A percentile compares a stretch with the other conserved stretches of the same genome.
phyloP scores from a whole-genome alignment of 2,113 vertebrate species.

The Anolis sagrei region DNA sequence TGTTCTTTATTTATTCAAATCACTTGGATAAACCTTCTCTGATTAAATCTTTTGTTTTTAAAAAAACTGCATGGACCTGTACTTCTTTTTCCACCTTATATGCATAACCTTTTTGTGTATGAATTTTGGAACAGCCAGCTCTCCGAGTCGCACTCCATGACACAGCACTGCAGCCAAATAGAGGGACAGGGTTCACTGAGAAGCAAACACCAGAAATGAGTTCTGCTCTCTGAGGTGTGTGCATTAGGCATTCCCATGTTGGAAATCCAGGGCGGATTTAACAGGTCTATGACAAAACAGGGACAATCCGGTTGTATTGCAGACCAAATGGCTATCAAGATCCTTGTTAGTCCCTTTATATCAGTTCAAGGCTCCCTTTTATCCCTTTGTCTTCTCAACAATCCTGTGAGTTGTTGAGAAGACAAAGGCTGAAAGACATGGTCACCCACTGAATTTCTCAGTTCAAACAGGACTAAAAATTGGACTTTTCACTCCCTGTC shows the following conservation, averaged over 20 bases:
- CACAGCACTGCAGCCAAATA: not conserved
- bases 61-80: not conserved
- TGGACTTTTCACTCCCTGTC: not conserved
- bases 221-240: too few relatives aligned
- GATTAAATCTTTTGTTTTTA: too few relatives aligned
- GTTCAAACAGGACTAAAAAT: not conserved
- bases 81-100: not conserved
- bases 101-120: not conserved
- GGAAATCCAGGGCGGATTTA: too few relatives aligned
- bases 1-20: too few relatives aligned
- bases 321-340: too few relatives aligned
- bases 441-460: not conserved
- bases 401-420: not conserved
- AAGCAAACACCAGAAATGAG: too few relatives aligned
- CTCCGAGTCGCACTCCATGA: too few relatives aligned
- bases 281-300: too few relatives aligned
- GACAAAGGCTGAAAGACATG: not conserved
- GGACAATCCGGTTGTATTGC: too few relatives aligned
- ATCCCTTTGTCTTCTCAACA: not conserved
- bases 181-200: not conserved
- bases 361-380: not conserved
- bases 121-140: not conserved
- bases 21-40: too few relatives aligned
- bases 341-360: not conserved
- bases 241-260: too few relatives aligned